Base-by-base conservation (phyloP, 92 coral and sea anemone species). In the Phenganax subtilis region DNA sequence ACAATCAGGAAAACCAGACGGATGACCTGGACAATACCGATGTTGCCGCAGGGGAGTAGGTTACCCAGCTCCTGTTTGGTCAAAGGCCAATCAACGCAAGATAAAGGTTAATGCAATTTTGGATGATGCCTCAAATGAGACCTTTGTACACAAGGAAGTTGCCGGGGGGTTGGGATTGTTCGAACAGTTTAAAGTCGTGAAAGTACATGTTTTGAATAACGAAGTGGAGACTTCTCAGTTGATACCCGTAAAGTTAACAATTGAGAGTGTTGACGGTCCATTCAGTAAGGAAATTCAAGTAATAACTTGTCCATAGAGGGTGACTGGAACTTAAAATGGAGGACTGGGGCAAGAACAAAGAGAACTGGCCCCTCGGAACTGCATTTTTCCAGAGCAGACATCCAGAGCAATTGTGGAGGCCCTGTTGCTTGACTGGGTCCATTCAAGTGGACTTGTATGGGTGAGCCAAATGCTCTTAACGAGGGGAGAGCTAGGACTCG, bases 71-170 rank as follows among this genome's bases (percentile, higher is more conserved):
- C 85, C 87, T 0, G 87, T 84, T 12, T 87, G 90, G 85, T 61
- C 84, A 20, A 84, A 78, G 74, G 81, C 88, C 28, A 68, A 65
- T 64, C 57, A 80, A 29, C 79, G 60, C 12, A 87, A 80, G 59
- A 17, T 87, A 0, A 87, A 85, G 58, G 90, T 87, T 44, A 85
- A 87, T 75, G 90, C 88, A 27, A 71, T 80, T 52, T 74, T 88
- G 31, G 88, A 88, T 37, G 90, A 85, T 59, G 88, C 88, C 75
- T 88, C 90, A 57, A 88, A 85, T 37, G 88, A 88, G 55, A 37
- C 88, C 7, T 88, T 88, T 37, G 20, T 85, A 73, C 84, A 84
- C 30, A 80, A 88, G 63, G 88, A 84, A 56, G 90, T 81, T 29
- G 86, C 25, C 25, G 25, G 25, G 25, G 25, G 25, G 25, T 20